These are phyloP conservation scores for Malurus cyaneus DNA, from an alignment of 2,113 vertebrate species.

Conservation along the genomic window DNA sequence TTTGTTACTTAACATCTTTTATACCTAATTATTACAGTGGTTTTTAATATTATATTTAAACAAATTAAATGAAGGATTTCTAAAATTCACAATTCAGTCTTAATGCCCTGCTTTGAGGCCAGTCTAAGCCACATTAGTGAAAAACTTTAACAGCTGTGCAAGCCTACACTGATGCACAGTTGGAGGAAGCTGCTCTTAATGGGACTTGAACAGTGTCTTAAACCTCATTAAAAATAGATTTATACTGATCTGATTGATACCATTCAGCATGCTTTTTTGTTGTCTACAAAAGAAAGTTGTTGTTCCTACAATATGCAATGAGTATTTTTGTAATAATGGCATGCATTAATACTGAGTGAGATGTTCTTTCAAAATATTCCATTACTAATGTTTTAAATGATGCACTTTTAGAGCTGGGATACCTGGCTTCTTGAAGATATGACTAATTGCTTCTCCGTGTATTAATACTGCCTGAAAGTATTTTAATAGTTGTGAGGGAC, in stretches of 20 bases:
- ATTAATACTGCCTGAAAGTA: slow-evolving; percentile 43
- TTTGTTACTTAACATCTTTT: slow-evolving; percentile 19
- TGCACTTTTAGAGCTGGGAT: slow-evolving; percentile 41
- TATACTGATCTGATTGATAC: slow-evolving; percentile 4
- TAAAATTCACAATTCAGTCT: neutral
- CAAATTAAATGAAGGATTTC: neutral
- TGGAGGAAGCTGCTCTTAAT: slow-evolving; percentile 20
- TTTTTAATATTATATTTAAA: slow-evolving; percentile 38
- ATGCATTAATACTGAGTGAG: slow-evolving; percentile 55
- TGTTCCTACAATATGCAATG: slow-evolving; percentile 34
- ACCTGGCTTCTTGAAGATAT: slow-evolving; percentile 2
- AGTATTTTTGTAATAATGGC: slow-evolving; percentile 57
- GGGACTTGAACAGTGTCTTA: slow-evolving; percentile 20
- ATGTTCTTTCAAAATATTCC: slow-evolving; percentile 26
- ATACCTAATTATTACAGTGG: neutral
- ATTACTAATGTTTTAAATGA: slow-evolving; percentile 26
- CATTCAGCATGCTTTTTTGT: slow-evolving; percentile 39
- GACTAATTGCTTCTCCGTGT: slow-evolving; percentile 39
- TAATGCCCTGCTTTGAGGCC: neutral
- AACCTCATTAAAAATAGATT: slow-evolving; percentile 39
- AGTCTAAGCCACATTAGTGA: neutral
- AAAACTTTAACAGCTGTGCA: neutral
- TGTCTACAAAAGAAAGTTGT: slow-evolving; percentile 1
- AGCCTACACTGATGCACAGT: neutral
- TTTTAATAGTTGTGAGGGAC: slow-evolving; percentile 22